Percentiles rank a stretch among this genome's conserved stretches.
phyloP scores from a whole-genome alignment of 2,113 vertebrate species.

The Ictidomys tridecemlineatus region DNA sequence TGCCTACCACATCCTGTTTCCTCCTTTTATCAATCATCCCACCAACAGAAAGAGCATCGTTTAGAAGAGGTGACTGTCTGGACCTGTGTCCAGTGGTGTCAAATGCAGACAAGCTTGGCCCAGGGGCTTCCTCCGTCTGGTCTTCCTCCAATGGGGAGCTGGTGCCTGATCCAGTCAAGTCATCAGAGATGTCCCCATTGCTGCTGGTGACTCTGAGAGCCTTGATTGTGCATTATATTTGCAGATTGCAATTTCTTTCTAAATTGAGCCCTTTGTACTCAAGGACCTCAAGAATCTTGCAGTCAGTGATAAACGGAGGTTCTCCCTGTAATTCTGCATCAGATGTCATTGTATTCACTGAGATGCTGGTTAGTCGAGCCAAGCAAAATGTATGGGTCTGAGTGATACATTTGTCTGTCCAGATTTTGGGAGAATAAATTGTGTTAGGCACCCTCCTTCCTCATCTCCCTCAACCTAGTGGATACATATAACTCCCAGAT shows the following conservation, averaged over 20 bases:
- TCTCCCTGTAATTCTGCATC: slow-evolving; percentile 30
- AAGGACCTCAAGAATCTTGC: slow-evolving; percentile 84
- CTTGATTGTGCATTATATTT: slow-evolving; percentile 90
- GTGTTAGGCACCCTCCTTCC: slow-evolving; percentile 44
- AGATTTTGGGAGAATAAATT: slow-evolving; percentile 75
- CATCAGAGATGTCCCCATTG: slow-evolving; percentile 86
- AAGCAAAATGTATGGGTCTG: slow-evolving; percentile 65
- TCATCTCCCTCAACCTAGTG: neutral
- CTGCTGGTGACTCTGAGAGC: slow-evolving; percentile 87
- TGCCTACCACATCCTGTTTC: neutral
- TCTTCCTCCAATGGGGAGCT: slow-evolving; percentile 84
- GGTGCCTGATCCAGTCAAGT: slow-evolving; percentile 87
- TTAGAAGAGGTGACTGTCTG: slow-evolving; percentile 60
- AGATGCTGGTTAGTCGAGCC: slow-evolving; percentile 68
- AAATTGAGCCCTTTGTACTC: slow-evolving; percentile 87
- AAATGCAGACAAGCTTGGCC: slow-evolving; percentile 62
- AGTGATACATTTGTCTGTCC: slow-evolving; percentile 65
- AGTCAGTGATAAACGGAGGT: slow-evolving; percentile 79
- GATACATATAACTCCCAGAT: slow-evolving; percentile 41
- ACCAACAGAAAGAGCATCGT: slow-evolving; percentile 66
- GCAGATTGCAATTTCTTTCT: slow-evolving; percentile 88
- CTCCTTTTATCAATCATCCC: slow-evolving; percentile 62
- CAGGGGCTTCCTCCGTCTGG: slow-evolving; percentile 78
- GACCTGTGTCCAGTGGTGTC: slow-evolving; percentile 53
- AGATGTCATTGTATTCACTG: slow-evolving; percentile 66